These are phyloP conservation scores for Beroe ovata DNA, from an alignment of 37 sponge, comb jelly and placozoan species.

Conservation along the genomic window DNA sequence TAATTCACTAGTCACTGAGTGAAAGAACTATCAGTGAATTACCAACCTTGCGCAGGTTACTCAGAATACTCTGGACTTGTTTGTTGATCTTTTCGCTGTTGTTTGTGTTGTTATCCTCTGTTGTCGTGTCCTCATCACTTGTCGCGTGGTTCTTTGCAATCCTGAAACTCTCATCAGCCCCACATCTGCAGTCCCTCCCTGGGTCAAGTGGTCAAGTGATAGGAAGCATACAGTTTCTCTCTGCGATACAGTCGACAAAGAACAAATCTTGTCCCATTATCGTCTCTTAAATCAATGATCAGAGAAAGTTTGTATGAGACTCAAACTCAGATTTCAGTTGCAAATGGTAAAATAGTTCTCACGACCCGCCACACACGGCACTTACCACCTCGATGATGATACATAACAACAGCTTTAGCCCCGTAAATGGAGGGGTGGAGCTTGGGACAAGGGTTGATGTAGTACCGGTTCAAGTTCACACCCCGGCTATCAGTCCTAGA, in stretches of 20 bases:
- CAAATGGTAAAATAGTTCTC: too few species aligned
- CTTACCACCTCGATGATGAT: slow-evolving; percentile 74
- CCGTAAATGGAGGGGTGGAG: slow-evolving; percentile 91
- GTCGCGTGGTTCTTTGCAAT: not conserved
- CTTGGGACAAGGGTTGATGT: slow-evolving; percentile 77
- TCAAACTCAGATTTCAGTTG: too few species aligned
- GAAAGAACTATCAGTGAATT: too few species aligned
- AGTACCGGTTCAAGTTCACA: slow-evolving; percentile 88
- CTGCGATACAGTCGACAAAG: too few species aligned
- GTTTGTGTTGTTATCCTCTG: not conserved
- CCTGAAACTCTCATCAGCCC: slow-evolving; percentile 30
- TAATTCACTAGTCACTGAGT: too few species aligned
- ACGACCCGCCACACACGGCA: too few species aligned
- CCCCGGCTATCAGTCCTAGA: slow-evolving; percentile 83
- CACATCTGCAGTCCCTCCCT: slow-evolving; percentile 49
- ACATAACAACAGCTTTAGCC: slow-evolving; percentile 73
- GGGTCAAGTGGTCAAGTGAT: too few species aligned
- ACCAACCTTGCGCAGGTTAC: slow-evolving; percentile 44
- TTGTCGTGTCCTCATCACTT: not conserved
- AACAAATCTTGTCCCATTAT: too few species aligned
- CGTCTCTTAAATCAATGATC: too few species aligned
- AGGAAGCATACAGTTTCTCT: too few species aligned
- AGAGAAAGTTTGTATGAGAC: too few species aligned
- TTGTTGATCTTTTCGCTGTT: slow-evolving; percentile 12
- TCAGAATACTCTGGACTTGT: slow-evolving; percentile 59